Evolutionary conservation across 2,113 vertebrate species (phyloP), one percentile per base, ranked within the genome.

Genomic region (Geococcyx californianus): DNA sequence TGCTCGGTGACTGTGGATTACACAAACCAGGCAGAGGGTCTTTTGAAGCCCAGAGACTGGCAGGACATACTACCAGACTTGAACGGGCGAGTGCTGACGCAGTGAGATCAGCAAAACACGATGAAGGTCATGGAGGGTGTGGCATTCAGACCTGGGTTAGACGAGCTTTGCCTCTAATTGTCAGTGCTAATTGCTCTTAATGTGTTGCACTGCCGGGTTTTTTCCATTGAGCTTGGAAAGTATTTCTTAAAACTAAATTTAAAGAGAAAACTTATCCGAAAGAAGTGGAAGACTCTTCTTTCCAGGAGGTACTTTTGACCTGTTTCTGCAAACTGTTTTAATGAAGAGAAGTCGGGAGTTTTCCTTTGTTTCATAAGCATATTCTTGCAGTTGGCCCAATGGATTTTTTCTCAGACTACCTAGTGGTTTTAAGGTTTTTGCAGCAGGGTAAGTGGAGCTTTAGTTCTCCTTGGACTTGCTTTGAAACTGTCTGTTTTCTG

Each of bases 51-150:
- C 28, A 17, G 4, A 70, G 54, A 13, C 44, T 21, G 51, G 2
- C 18, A 42, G 64, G 58, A 42, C 2, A 0, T 14, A 8, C 16
- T 18, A 21, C 36, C 28, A 13, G 21, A 16, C 55, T 29, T 42
- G 31, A 15, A 13, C 1, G 0, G 17, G 51, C 63, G 31, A 1
- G 4, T 20, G 13, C 36, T 19, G 34, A 34, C 31, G 13, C 23
- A 18, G 23, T 51, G 33, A 85, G 67, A 51, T 70, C 55, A 44
- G 66, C 84, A 42, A 60, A 76, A 58, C 16, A 33, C n/a, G 77
- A 29, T 1, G 20, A 66, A 34, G 17, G 25, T 49, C 1, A 3
- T 28, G 31, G 20, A 78, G 36, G 73, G 31, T 42, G 69, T 72
- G 84, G 62, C 42, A 3, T 56, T 89, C 20, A 47, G 72, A n/a